Percentiles rank a stretch among this genome's conserved stretches.
Conservation (phyloP, 1,140 invertebrate species). For the Ips nitidus region DNA sequence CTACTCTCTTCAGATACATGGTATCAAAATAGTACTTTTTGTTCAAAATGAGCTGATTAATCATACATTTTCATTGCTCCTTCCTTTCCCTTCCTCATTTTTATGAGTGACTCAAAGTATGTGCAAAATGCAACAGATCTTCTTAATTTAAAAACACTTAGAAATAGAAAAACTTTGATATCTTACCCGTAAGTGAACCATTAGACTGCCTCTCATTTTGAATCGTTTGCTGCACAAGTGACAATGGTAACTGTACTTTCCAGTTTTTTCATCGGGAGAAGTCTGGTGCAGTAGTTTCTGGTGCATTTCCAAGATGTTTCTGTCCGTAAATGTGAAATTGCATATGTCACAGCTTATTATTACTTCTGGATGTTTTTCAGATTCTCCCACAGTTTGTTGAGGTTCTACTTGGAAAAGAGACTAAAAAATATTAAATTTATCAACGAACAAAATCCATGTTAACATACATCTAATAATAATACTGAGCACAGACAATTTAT, state of each 20-base stretch:
- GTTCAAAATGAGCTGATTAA: too few relatives aligned
- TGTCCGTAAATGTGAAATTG: constrained; percentile 69
- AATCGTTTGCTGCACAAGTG: constrained; percentile 77
- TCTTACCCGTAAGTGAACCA: constrained; percentile 74
- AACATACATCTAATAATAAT: background rate
- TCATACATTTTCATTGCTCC: too few relatives aligned
- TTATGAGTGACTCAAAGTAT: background rate
- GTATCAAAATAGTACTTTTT: too few relatives aligned
- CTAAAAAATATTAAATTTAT: background rate
- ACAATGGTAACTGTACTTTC: constrained; percentile 65
- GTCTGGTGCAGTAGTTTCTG: constrained; percentile 72
- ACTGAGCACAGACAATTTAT: background rate
- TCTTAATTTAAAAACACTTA: background rate
- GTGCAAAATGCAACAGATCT: background rate
- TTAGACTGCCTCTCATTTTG: constrained; percentile 77
- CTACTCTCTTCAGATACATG: too few relatives aligned
- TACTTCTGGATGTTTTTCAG: constrained; percentile 44
- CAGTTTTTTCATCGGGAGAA: constrained; percentile 56
- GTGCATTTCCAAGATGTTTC: constrained; percentile 70
- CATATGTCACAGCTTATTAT: constrained; percentile 67
- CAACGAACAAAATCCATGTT: background rate
- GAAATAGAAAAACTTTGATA: too few relatives aligned
- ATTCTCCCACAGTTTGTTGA: constrained; percentile 4
- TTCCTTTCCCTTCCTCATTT: too few relatives aligned
- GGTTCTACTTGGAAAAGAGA: constrained; percentile 8